Conservation (phyloP, 2,888 invertebrate species). For the Mermis nigrescens region DNA sequence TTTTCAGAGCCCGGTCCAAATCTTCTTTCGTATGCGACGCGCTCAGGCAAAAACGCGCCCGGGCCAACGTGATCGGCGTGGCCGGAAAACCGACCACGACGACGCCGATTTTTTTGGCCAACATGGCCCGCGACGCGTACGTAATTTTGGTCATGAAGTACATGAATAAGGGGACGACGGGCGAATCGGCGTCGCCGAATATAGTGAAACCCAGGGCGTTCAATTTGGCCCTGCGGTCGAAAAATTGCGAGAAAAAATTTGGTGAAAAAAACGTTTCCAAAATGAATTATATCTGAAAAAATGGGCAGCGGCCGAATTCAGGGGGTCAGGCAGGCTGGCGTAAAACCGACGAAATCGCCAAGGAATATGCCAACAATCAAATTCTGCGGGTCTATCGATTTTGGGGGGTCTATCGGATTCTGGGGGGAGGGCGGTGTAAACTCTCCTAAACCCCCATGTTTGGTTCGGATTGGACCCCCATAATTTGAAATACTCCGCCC, state of each 20-base stretch:
- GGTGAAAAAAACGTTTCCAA: conserved; percentile 59
- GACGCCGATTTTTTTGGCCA: conserved; percentile 60
- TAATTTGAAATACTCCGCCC: no score
- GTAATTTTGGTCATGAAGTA: conserved; percentile 80
- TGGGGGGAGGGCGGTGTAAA: no score
- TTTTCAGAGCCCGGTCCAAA: conserved; percentile 49
- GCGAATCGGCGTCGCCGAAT: conserved; percentile 79
- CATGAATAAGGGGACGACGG: conserved; percentile 81
- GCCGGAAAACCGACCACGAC: conserved; percentile 97
- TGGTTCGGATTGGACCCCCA: no score
- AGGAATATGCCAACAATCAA: no score
- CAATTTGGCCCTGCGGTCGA: conserved; percentile 50
- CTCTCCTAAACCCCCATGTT: no score
- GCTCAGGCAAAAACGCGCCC: conserved; percentile 69
- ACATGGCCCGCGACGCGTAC: conserved; percentile 64
- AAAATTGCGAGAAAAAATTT: no score
- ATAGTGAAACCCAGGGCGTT: conserved; percentile 71
- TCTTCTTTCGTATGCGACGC: conserved; percentile 80
- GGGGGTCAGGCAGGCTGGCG: no score
- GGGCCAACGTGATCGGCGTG: conserved; percentile 71
- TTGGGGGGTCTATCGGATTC: no score
- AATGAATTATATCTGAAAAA: not conserved
- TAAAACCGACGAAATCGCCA: no score
- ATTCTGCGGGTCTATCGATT: no score
- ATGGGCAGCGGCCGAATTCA: not conserved